Base-by-base conservation (phyloP, 2,113 vertebrate species). In the Hepsetus odoe region DNA sequence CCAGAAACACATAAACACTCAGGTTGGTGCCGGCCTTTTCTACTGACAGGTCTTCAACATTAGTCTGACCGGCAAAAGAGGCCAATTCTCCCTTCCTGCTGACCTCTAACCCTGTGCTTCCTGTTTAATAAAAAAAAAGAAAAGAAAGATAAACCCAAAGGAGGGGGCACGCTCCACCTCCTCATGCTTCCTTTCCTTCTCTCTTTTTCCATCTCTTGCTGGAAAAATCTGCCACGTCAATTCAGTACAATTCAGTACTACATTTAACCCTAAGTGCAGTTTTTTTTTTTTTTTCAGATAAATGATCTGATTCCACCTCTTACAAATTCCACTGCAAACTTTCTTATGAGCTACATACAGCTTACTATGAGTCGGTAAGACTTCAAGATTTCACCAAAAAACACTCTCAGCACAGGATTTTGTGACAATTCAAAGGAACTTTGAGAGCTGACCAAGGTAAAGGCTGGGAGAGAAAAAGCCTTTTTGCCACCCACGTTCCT, bases 51-150 rank as follows among this genome's bases (percentile, higher is more conserved):
- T 83, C 66, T 75, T 82, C 76, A 83, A 71, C 59, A 79, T 61
- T 79, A 75, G 28, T 49, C 76, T 67, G 72, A 69, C n/a, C 59
- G 71, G 35, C 26, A 58, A 73, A 58, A 77, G 74, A 42, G 49
- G 65, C 66, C 46, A 59, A 30, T 18, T 73, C 87, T 89, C 80
- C 74, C 88, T 92, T 90, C 90, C 90, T 90, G 87, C 87, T 87
- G 87, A 88, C 88, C 92, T 90, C 84, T 88, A 80, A 91, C 91
- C 91, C 87, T 86, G 65, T 77, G 71, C 82, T 83, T 86, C 87
- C 90, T 82, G 91, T 91, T 89, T 72, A 79, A 74, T 89, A 56
- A 84, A 78, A 80, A 62, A 46, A 65, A 46, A 35, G 79, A 75
- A 75, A 71, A 88, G 89, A 65, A 59, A 59, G 58, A 72, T 68